Base-by-base conservation (phyloP, 2,797 vertebrate species). In the Acrocephalus scirpaceus region DNA sequence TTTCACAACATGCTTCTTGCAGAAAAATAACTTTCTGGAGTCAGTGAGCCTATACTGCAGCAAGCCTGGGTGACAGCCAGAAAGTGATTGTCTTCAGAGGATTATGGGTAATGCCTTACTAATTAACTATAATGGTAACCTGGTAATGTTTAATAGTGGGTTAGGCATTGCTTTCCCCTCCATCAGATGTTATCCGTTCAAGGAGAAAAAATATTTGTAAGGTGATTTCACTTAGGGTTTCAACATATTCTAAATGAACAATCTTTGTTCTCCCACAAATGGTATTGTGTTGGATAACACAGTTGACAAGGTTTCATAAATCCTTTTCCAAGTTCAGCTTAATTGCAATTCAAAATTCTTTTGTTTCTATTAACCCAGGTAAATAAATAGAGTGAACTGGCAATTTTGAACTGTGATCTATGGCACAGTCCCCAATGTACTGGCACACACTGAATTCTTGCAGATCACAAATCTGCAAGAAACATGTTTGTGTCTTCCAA, bases 401-500 rank as follows among this genome's bases (percentile, higher is more conserved):
- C 91, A 94, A 86, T 95, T 96, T 96, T 94, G 90, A 95, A 93
- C 94, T 77, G 78, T 95, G 90, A 93, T 97, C 94, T 93, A 90
- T 97, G 96, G 95, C 88, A 95, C 29, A 9, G 50, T 96, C 94
- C 90, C 87, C 38, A 61, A 19, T 23, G 72, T 72, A 95, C 78
- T 90, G 90, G 96, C 92, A 90, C 73, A 95, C 11, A 36, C 7
- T 30, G 83, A 97, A 95, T 93, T 97, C 94, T 98, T 97, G 66
- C 93, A 97, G 96, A 93, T 97, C 96, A 96, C 97, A 98, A 98
- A 98, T 98, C 97, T 97, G 93, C 95, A 92, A 57, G 78, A 94
- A 95, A 82, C 94, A 84, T 88, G 42, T 90, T 73, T 91, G 78
- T 65, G 62, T 86, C 90, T 94, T 97, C 97, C 97, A 97, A 97